phyloP scores from a whole-genome alignment of 2,797 vertebrate species.

The Astyanax mexicanus region DNA sequence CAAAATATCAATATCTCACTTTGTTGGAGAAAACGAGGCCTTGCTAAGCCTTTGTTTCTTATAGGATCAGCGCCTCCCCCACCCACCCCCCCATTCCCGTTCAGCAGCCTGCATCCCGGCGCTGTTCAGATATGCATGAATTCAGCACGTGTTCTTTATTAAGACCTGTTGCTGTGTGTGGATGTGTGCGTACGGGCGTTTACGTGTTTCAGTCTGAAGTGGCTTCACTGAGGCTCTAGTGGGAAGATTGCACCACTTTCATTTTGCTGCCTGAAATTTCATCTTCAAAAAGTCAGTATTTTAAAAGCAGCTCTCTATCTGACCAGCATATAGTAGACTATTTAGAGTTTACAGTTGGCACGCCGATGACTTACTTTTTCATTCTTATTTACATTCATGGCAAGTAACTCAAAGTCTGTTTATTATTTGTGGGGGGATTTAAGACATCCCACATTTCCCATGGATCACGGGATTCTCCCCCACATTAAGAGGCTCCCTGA shows the following conservation, averaged over 20 bases:
- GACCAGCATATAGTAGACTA: background rate
- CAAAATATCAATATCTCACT: slow-evolving; percentile 7
- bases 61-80: background rate
- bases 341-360: background rate
- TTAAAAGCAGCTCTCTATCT: background rate
- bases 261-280: background rate
- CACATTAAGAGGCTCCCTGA: too few species aligned
- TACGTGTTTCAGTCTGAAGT: background rate
- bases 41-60: background rate
- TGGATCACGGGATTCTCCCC: too few species aligned
- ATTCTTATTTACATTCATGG: too few species aligned
- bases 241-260: background rate
- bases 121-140: background rate
- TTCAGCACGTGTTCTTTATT: background rate
- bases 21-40: background rate
- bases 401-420: too few species aligned
- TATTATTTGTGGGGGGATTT: too few species aligned
- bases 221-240: background rate
- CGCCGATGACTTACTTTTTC: too few species aligned
- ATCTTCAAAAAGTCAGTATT: too few species aligned
- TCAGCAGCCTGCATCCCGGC: background rate
- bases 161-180: background rate
- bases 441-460: too few species aligned
- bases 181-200: background rate
- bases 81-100: background rate